phyloP scores from a whole-genome alignment of 2,113 vertebrate species.

The Heterotis niloticus region DNA sequence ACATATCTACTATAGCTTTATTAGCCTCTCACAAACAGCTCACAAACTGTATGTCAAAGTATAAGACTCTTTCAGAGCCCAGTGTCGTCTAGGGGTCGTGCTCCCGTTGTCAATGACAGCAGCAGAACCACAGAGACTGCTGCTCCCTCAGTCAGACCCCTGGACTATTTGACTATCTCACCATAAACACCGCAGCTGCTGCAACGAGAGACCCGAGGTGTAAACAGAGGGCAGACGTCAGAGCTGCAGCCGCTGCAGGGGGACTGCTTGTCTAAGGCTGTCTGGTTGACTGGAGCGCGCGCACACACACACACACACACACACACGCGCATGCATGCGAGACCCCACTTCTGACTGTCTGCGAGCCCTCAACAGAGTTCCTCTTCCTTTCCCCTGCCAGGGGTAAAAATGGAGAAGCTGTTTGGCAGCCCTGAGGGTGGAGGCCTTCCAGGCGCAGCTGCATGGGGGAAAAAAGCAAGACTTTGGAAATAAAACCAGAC shows the following conservation, averaged over 20 bases:
- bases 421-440: constrained; percentile 69
- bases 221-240: not conserved
- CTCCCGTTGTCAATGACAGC: constrained; percentile 31
- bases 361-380: constrained; percentile 39
- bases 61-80: no score
- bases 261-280: not conserved
- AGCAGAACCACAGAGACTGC: not conserved
- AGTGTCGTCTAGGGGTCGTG: no score
- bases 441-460: constrained; percentile 55
- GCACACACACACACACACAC: no score
- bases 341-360: constrained; percentile 45
- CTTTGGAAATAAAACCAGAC: constrained; percentile 74
- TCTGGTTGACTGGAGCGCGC: not conserved
- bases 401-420: constrained; percentile 67
- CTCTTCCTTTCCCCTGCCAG: constrained; percentile 61
- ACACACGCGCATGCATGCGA: no score
- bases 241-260: not conserved
- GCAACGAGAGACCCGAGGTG: constrained; percentile 5
- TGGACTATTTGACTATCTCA: constrained; percentile 46
- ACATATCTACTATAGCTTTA: no score
- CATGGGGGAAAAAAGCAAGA: constrained; percentile 54
- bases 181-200: constrained; percentile 37
- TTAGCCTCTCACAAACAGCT: no score
- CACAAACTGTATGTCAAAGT: no score
- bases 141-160: not conserved